phyloP scores from a whole-genome alignment of 2,113 vertebrate genomes.

The Tylochromis polylepis region DNA sequence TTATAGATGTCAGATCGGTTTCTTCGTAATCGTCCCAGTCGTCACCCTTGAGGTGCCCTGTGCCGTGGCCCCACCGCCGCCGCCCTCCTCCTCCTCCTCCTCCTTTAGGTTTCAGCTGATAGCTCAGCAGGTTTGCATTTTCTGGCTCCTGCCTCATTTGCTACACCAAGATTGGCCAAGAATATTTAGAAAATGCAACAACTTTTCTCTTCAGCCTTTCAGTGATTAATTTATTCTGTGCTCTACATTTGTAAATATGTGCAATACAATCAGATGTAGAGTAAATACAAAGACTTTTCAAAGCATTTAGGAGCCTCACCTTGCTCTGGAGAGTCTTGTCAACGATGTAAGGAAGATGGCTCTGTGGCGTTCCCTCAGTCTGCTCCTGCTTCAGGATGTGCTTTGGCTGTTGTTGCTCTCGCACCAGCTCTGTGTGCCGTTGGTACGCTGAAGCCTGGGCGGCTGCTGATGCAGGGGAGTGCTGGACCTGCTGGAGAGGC shows the following conservation, averaged over 20 bases:
- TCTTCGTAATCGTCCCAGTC: slow-evolving; percentile 88
- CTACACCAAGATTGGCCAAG: slow-evolving; percentile 34
- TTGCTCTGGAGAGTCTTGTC: slow-evolving; percentile 74
- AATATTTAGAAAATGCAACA: background rate
- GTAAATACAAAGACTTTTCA: background rate
- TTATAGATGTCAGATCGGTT: slow-evolving; percentile 66
- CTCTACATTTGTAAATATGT: background rate
- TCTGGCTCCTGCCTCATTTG: slow-evolving; percentile 72
- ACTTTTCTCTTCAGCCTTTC: background rate
- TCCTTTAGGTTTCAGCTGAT: slow-evolving; percentile 78
- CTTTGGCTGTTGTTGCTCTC: slow-evolving; percentile 63
- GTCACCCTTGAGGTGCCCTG: slow-evolving; percentile 76
- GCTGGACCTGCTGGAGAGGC: slow-evolving; percentile 78
- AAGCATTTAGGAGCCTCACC: slow-evolving; percentile 28
- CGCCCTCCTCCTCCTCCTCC: slow-evolving; percentile 73
- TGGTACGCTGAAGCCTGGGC: slow-evolving; percentile 57
- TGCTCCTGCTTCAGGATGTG: slow-evolving; percentile 63
- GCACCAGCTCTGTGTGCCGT: slow-evolving; percentile 67
- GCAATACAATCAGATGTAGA: background rate
- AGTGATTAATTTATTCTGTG: background rate
- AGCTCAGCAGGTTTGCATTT: slow-evolving; percentile 67
- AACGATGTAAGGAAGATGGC: slow-evolving; percentile 78
- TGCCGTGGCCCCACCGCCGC: slow-evolving; percentile 81
- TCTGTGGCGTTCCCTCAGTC: slow-evolving; percentile 57
- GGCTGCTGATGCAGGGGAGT: slow-evolving; percentile 56